Conservation (phyloP, 1,140 invertebrate genomes). For the Belonocnema kinseyi region DNA sequence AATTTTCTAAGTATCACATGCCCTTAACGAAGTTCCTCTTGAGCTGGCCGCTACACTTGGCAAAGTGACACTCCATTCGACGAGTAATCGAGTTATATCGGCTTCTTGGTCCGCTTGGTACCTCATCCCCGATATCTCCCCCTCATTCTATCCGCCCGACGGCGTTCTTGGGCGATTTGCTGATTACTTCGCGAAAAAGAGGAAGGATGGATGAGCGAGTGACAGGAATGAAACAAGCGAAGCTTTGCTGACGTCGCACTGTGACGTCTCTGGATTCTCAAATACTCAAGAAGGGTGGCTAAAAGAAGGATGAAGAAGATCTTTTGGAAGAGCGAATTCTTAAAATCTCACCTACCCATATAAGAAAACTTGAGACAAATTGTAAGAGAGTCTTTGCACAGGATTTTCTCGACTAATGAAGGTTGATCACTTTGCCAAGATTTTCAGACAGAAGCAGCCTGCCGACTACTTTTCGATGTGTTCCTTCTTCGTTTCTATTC, state of each 20-base stretch:
- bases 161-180: conserved; percentile 65
- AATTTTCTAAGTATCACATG: too few relatives aligned
- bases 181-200: conserved; percentile 60
- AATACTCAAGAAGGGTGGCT: background rate
- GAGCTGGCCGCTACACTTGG: conserved; percentile 58
- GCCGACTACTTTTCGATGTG: conserved; percentile 21
- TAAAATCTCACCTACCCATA: background rate
- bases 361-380: conserved; percentile 3
- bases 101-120: conserved; percentile 55
- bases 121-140: conserved; percentile 47
- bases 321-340: background rate
- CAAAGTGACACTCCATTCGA: conserved; percentile 68
- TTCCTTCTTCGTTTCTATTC: conserved; percentile 18
- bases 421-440: conserved; percentile 58
- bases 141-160: conserved; percentile 37
- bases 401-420: conserved; percentile 58
- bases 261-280: conserved; percentile 36
- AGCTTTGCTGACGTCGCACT: conserved; percentile 38
- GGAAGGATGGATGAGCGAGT: conserved; percentile 47
- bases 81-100: conserved; percentile 69
- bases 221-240: conserved; percentile 49
- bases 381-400: conserved; percentile 3
- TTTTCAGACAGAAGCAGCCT: conserved; percentile 53
- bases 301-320: background rate
- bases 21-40: conserved; percentile 66